Base-by-base conservation (phyloP, 2,888 invertebrate species). In the Ichneumon xanthorius region DNA sequence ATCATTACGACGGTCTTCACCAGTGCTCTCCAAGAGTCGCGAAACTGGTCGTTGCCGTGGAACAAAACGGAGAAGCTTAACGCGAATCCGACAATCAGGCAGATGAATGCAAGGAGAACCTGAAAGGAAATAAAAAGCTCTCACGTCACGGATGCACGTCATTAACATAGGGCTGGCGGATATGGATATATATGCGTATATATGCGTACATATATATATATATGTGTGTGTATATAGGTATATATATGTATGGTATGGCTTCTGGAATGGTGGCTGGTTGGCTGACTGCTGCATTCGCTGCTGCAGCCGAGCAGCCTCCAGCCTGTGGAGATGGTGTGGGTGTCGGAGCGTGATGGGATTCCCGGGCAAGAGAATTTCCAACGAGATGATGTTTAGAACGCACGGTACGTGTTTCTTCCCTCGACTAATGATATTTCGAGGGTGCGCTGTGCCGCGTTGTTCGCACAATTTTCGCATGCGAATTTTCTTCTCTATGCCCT, bases 1-100 rank as follows among this genome's bases (percentile, higher is more conserved):
- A 95, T 95, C 95, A 95, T 95, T 53, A 95, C 95, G 55, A 95
- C 92, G 22, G 95, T 95, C 88, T 95, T 95, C 50, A 95, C 93
- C 55, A 95, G 84, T 80, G 90, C 88, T 33, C 82, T 89, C 89
- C 89, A 90, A 70, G 80, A 85, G 88, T 89, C 82, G 79, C 81
- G 80, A 86, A 95, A 95, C 88, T 94, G 92, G 33, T 92, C 91
- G 72, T 92, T 92, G 84, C 91, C 92, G 85, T 94, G 94, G 88
- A 95, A 95, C 87, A 95, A 94, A 76, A 95, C 94, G 45, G 94
- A 94, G 90, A 95, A 95, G 89, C 95, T 95, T 75, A 95, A 90
- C 50, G 95, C 94, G 90, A 95, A 95, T 81, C 95, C 95, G 80
- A 95, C 92, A 81, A 95, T 93, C 76, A 95, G 92, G 90, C 95